Conservation (phyloP, 2,113 vertebrate genomes). For the Hemichromis elongatus region DNA sequence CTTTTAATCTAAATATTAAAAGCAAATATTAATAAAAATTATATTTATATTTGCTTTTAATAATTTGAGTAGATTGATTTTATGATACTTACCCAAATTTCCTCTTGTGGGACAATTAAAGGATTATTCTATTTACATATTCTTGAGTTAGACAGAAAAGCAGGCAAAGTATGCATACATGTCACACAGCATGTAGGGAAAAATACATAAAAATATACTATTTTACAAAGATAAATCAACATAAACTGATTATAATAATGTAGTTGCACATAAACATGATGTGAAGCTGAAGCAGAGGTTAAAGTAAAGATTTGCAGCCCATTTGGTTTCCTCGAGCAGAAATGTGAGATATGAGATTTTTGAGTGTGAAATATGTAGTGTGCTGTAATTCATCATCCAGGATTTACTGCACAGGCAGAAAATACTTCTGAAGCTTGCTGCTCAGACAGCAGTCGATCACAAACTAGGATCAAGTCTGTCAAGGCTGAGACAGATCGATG, state of each 20-base stretch:
- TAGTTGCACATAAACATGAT: background rate
- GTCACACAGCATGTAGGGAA: background rate
- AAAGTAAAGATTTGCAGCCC: background rate
- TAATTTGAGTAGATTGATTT: background rate
- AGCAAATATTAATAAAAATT: fast-evolving
- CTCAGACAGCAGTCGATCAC: background rate
- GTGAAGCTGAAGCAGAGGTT: background rate
- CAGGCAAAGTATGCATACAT: background rate
- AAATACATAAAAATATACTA: background rate
- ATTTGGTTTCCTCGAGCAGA: background rate
- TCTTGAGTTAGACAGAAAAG: background rate
- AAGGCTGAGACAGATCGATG: background rate
- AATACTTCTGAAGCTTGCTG: background rate
- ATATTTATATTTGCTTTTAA: background rate
- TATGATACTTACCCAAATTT: no score
- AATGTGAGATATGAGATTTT: background rate
- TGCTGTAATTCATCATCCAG: background rate
- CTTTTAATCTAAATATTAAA: background rate
- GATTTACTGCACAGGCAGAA: background rate
- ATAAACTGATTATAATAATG: background rate
- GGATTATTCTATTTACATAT: no score
- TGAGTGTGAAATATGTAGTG: background rate
- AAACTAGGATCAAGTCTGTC: background rate
- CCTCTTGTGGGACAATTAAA: no score
- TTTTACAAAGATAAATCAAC: background rate